Conservation (phyloP, 1,140 invertebrate species). For the Melipona quadrifasciata region DNA sequence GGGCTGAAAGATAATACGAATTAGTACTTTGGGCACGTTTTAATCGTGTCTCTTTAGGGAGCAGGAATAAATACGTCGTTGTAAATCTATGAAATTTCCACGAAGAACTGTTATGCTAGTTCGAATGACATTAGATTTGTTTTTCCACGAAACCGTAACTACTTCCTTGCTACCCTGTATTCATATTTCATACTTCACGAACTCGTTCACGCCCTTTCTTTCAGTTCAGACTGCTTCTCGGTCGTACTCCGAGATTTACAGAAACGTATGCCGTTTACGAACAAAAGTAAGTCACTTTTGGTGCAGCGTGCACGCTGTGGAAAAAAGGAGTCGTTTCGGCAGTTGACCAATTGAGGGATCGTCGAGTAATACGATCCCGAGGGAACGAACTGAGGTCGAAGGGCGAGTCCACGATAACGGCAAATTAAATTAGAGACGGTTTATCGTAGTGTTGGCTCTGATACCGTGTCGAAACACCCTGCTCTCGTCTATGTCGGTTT, state of each 20-base stretch:
- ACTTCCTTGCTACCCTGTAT: background rate
- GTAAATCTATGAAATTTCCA: background rate
- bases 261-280: background rate
- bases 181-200: background rate
- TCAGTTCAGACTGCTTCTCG: too few species aligned
- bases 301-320: background rate
- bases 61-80: too few species aligned
- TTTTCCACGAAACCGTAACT: background rate
- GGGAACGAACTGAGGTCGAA: background rate
- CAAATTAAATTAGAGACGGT: slow-evolving; percentile 41
- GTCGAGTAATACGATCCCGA: background rate
- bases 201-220: background rate
- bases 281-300: slow-evolving; percentile 23
- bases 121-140: background rate
- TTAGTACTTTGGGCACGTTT: too few species aligned
- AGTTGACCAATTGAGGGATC: background rate
- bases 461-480: too few species aligned
- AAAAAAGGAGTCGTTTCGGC: slow-evolving; percentile 12
- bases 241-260: background rate
- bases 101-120: background rate
- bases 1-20: too few species aligned
- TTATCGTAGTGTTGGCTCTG: background rate
- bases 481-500: too few species aligned
- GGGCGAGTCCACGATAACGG: slow-evolving; percentile 20
- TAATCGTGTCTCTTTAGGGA: too few species aligned